Evolutionary conservation across 2,797 vertebrate species (phyloP).

Genomic region (Momotus momota): DNA sequence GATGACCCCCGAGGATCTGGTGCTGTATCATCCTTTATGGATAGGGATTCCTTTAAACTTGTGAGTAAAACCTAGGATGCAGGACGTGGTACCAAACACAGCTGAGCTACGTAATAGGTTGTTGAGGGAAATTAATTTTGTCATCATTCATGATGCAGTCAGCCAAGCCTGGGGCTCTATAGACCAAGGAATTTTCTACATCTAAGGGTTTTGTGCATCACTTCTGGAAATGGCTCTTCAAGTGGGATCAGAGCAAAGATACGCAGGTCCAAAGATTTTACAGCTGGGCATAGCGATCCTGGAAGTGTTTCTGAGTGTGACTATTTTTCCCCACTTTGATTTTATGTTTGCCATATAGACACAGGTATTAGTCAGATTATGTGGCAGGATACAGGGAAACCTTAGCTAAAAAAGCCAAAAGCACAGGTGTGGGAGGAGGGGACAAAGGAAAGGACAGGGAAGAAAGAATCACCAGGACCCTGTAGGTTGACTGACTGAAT

Average conservation of each 20-base stretch:
- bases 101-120: background rate
- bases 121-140: background rate
- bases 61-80: background rate
- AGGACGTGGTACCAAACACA: background rate
- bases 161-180: background rate
- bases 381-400: background rate
- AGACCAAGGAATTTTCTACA: background rate
- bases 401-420: background rate
- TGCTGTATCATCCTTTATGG: background rate
- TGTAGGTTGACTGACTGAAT: background rate
- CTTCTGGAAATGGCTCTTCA: background rate
- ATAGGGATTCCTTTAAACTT: background rate
- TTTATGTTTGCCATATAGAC: background rate
- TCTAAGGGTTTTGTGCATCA: background rate
- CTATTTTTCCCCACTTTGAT: background rate
- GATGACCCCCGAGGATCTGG: background rate
- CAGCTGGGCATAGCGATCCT: background rate
- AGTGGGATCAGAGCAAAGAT: background rate
- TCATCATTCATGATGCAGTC: background rate
- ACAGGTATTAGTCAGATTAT: background rate
- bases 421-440: background rate
- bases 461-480: background rate
- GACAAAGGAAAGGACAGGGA: background rate
- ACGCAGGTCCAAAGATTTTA: background rate
- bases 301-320: background rate